A percentile compares a stretch with the other conserved stretches of the same genome.
Conservation (phyloP, 2,797 vertebrate species). For the Sternarchorhynchus goeldii region DNA sequence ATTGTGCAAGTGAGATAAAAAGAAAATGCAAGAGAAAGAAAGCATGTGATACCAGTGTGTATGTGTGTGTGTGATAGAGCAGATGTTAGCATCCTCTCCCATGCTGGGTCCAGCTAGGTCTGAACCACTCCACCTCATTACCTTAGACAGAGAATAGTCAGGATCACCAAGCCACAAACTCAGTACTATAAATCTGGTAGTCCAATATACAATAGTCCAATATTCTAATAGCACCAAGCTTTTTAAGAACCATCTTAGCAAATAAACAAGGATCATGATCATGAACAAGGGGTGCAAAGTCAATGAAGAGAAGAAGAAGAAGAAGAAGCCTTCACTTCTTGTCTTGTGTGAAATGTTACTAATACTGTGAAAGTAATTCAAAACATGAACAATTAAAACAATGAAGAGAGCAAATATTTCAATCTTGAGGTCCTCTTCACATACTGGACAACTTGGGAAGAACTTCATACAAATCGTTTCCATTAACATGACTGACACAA, state of each 20-base stretch:
- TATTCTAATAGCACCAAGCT: background rate
- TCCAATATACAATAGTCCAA: constrained; percentile 64
- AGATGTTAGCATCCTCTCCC: constrained; percentile 78
- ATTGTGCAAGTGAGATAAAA: constrained; percentile 12
- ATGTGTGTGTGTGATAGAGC: constrained; percentile 71
- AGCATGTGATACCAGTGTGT: background rate
- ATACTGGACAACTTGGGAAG: background rate
- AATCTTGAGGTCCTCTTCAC: background rate
- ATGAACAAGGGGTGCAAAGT: constrained; percentile 1
- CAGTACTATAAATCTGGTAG: constrained; percentile 71
- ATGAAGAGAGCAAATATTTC: background rate
- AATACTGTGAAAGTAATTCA: constrained; percentile 13
- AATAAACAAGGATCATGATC: constrained; percentile 8
- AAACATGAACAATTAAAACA: constrained; percentile 3
- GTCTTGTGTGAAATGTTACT: background rate
- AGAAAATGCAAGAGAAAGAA: background rate
- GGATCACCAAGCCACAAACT: constrained; percentile 67
- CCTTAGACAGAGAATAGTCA: constrained; percentile 71
- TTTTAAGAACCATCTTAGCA: background rate
- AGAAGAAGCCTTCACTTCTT: background rate
- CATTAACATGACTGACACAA: constrained; percentile 27
- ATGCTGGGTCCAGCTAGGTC: constrained; percentile 76
- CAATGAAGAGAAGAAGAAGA: background rate
- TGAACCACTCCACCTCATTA: constrained; percentile 70
- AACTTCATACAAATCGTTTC: constrained; percentile 12